Conservation (phyloP, 2,888 invertebrate species). For the Parnassius smintheus region DNA sequence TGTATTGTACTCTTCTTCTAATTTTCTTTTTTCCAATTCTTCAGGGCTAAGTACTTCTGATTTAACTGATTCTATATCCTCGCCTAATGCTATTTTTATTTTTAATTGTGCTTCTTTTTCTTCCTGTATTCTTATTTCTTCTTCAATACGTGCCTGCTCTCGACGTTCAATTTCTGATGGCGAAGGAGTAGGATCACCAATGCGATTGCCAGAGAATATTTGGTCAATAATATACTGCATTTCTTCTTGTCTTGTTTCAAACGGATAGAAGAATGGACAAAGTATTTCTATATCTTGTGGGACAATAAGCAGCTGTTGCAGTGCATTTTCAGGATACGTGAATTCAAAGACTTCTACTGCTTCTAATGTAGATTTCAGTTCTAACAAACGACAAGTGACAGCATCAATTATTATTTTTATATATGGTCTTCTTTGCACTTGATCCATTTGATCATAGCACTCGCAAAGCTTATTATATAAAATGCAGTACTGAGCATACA, state of each 20-base stretch:
- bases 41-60: conserved; percentile 47
- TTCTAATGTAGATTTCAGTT: conserved; percentile 80
- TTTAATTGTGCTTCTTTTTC: conserved; percentile 55
- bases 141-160: conserved; percentile 53
- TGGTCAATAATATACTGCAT: conserved; percentile 71
- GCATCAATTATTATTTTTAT: conserved; percentile 82
- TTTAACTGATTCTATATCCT: conserved; percentile 47
- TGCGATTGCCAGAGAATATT: conserved; percentile 64
- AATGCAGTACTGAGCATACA: conserved; percentile 76
- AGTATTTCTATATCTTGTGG: conserved; percentile 84
- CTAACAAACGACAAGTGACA: conserved; percentile 79
- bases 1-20: conserved; percentile 50
- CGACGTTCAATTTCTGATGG: conserved; percentile 54
- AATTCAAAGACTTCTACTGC: conserved; percentile 81
- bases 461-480: conserved; percentile 80
- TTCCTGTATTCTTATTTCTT: conserved; percentile 48
- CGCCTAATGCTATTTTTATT: conserved; percentile 53
- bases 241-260: conserved; percentile 74
- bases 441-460: conserved; percentile 83
- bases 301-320: conserved; percentile 85
- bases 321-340: conserved; percentile 87
- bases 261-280: conserved; percentile 83
- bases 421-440: conserved; percentile 80
- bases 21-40: conserved; percentile 49
- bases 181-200: conserved; percentile 62